Base-by-base conservation (phyloP, 2,797 vertebrate species). In the Acestrorhynchus altus region DNA sequence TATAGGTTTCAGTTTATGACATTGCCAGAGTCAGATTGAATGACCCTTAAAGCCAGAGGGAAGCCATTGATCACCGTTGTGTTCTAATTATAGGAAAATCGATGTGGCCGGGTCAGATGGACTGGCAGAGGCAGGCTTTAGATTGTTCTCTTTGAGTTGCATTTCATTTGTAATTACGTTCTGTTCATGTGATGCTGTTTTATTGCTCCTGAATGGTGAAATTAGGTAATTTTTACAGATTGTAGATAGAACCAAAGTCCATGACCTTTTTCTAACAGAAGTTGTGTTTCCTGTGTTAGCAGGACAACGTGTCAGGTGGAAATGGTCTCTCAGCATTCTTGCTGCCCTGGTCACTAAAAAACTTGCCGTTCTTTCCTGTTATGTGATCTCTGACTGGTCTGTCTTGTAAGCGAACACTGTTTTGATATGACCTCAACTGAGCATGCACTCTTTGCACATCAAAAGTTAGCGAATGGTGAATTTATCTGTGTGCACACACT, bases 21-120 rank as follows among this genome's bases (percentile, higher is more conserved):
- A 11, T 64, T 56, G 26, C 63, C 20, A 57, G 18, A 57, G 72
- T 65, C 35, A 46, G 65, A 74, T 66, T 56, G 24, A 60, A 24
- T 82, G 65, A 80, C 51, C 52, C 64, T 10, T 59, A 20, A 3
- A 67, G 60, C 39, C 46, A 66, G 65, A 74, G 24, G 42, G 31
- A 63, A 9, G 1, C 8, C 78, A 86, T 84, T 10, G 80, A 84
- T 86, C 77, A 24, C 59, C 44, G 31, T 66, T 67, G 65, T 72
- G 59, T 52, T 78, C 82, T 66, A 82, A 72, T 84, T 79, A 79
- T 60, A 78, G 78, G 44, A 60, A 65, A 75, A 81, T 82, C 80
- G 40, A 72, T 81, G 51, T 1, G 11, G 49, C 8, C 31, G 49
- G 8, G 28, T 54, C 42, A 28, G 57, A 35, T 59, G 49, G 15